Conservation (phyloP, 2,113 vertebrate genomes). For the Mesocricetus auratus region DNA sequence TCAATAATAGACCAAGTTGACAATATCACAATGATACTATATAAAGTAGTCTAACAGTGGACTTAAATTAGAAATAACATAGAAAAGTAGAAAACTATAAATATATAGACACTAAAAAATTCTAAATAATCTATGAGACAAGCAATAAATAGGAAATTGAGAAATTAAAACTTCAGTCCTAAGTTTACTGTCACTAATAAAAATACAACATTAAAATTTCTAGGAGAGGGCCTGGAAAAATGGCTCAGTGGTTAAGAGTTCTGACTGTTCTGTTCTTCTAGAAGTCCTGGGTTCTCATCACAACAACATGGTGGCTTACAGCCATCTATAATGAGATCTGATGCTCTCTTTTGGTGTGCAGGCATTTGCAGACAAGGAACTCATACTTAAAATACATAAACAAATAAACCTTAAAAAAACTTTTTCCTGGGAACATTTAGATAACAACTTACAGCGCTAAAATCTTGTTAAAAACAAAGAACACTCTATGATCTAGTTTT, state of each 20-base stretch:
- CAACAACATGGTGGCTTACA: background rate
- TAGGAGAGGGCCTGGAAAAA: background rate
- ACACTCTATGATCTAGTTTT: background rate
- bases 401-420: no score
- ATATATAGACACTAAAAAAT: constrained; percentile 8
- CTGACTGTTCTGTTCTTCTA: background rate
- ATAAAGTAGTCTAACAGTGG: constrained; percentile 22
- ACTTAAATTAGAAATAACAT: constrained; percentile 50
- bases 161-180: background rate
- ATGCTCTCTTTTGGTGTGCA: background rate
- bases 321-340: background rate
- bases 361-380: background rate
- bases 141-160: background rate
- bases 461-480: background rate
- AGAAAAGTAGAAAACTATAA: constrained; percentile 29
- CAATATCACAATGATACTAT: background rate
- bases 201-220: background rate
- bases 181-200: background rate
- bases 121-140: constrained; percentile 12
- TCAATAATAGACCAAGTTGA: background rate
- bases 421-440: background rate
- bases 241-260: background rate
- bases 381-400: background rate
- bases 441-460: background rate
- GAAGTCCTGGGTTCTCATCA: background rate